phyloP scores from a whole-genome alignment of 2,797 vertebrate genomes.

The Acanthiza pusilla region DNA sequence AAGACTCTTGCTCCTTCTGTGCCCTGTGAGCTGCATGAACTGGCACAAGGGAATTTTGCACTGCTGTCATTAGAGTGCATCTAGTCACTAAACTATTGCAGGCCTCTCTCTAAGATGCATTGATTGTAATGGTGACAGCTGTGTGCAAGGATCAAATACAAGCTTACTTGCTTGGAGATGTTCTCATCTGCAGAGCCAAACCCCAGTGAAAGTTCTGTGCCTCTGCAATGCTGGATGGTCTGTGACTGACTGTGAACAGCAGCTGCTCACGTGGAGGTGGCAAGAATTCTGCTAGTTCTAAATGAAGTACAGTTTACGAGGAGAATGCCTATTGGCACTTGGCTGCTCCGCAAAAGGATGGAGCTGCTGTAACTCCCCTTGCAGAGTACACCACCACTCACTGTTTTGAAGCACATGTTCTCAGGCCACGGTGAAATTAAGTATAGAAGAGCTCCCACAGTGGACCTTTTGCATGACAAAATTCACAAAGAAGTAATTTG shows the following conservation, averaged over 20 bases:
- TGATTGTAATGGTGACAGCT: not conserved
- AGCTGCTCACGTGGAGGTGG: not conserved
- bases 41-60: not conserved
- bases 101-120: not conserved
- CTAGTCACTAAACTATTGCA: not conserved
- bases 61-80: too few relatives aligned
- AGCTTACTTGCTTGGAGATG: not conserved
- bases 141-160: not conserved
- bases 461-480: not conserved
- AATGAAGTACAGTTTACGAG: not conserved
- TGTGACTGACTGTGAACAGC: not conserved
- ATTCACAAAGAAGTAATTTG: not conserved
- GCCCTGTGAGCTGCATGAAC: not conserved
- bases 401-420: fast-evolving
- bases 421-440: not conserved
- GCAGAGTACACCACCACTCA: not conserved
- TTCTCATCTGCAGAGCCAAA: not conserved
- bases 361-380: not conserved
- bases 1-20: too few relatives aligned
- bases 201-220: not conserved
- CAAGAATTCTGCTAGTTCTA: not conserved
- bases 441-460: not conserved
- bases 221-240: not conserved
- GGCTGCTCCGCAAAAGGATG: not conserved
- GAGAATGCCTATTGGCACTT: not conserved